Evolutionary conservation across 2,113 vertebrate species (phyloP).

Genomic region (Neofelis nebulosa): DNA sequence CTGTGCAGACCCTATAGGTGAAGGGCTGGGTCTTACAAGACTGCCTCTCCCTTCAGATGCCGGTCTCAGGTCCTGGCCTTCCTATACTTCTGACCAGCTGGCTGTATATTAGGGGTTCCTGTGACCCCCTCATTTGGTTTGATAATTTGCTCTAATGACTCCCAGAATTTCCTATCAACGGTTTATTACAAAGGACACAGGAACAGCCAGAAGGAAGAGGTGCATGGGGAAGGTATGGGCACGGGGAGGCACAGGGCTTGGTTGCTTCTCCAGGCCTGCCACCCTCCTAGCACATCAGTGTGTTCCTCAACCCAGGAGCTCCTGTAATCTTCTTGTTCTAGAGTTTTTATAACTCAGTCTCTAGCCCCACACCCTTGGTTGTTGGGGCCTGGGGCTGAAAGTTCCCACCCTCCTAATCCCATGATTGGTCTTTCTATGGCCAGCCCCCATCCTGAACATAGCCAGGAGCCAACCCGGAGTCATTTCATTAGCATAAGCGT

Average conservation of each 20-base stretch:
- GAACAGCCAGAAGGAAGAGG: not conserved
- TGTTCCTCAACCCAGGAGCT: not conserved
- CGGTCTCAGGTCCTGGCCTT: not conserved
- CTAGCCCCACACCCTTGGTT: too few species aligned
- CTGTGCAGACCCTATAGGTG: too few species aligned
- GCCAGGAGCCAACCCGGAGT: not conserved
- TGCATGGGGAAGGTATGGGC: rapidly evolving
- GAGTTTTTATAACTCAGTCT: not conserved
- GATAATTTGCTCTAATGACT: not conserved
- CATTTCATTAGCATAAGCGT: not conserved
- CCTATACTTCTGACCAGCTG: not conserved
- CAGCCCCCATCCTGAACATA: not conserved
- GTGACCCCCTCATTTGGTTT: not conserved
- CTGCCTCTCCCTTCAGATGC: not conserved
- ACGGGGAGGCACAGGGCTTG: not conserved
- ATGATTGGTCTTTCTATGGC: not conserved
- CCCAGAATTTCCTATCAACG: not conserved
- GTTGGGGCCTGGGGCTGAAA: too few species aligned
- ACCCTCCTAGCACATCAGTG: not conserved
- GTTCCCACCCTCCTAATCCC: not conserved
- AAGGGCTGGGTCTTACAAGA: not conserved
- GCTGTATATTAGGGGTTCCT: not conserved
- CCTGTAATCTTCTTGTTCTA: not conserved
- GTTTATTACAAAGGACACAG: not conserved
- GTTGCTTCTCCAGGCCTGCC: rapidly evolving